Conservation (phyloP, 2,888 invertebrate species). For the Sinotaia quadrata region DNA sequence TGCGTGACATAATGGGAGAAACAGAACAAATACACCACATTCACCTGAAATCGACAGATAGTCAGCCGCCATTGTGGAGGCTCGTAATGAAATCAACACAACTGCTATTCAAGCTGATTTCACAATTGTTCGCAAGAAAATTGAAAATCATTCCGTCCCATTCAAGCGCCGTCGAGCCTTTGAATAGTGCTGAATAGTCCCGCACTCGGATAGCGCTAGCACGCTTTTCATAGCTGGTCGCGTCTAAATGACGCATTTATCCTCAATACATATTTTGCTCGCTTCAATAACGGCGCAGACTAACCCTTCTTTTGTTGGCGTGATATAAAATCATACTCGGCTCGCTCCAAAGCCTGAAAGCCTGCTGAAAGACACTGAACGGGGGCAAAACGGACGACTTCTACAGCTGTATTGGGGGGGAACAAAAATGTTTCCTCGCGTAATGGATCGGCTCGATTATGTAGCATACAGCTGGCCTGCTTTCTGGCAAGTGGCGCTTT, state of each 20-base stretch:
- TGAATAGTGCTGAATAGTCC: conserved; percentile 53
- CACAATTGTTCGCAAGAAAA: conserved; percentile 65
- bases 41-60: conserved; percentile 60
- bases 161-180: conserved; percentile 51
- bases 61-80: conserved; percentile 58
- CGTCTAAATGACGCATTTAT: conserved; percentile 35
- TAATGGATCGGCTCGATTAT: conserved; percentile 37
- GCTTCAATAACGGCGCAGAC: conserved; percentile 26
- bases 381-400: conserved; percentile 28
- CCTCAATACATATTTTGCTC: conserved; percentile 34
- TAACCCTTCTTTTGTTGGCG: conserved; percentile 29
- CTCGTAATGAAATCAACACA: conserved; percentile 68
- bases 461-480: conserved; percentile 13
- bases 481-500: too few relatives aligned
- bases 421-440: conserved; percentile 35
- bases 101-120: conserved; percentile 61
- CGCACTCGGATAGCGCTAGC: conserved; percentile 43
- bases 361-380: not conserved
- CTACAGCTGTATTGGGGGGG: conserved; percentile 29
- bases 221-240: conserved; percentile 57
- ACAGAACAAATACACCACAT: conserved; percentile 64
- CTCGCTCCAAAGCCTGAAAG: conserved; percentile 24
- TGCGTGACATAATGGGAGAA: conserved; percentile 61
- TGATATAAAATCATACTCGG: conserved; percentile 37
- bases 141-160: conserved; percentile 68